Conservation (phyloP, 2,797 vertebrate genomes). For the Danio tinwini region DNA sequence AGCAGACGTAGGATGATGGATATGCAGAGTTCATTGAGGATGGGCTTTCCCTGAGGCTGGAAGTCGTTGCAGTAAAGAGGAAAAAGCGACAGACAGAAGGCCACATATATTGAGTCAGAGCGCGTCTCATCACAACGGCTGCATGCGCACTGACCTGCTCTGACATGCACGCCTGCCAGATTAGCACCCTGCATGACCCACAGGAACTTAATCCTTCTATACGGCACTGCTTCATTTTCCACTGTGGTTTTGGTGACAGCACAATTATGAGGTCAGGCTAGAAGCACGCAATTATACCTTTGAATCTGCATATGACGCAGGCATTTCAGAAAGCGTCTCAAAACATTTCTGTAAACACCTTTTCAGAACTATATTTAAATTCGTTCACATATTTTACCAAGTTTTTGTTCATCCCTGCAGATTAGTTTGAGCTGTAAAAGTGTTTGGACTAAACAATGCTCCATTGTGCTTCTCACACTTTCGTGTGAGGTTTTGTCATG, state of each 20-base stretch:
- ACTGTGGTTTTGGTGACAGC: slow-evolving; percentile 27
- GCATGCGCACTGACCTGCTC: slow-evolving; percentile 35
- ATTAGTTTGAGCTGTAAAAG: background rate
- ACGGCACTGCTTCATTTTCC: slow-evolving; percentile 34
- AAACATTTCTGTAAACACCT: slow-evolving; percentile 9
- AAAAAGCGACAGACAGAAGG: slow-evolving; percentile 29
- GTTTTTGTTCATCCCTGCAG: background rate
- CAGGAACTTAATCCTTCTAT: slow-evolving; percentile 32
- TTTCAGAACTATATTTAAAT: slow-evolving; percentile 29
- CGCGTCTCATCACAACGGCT: slow-evolving; percentile 3
- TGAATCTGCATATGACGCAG: slow-evolving; percentile 18
- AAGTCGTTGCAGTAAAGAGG: background rate
- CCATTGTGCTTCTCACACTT: background rate
- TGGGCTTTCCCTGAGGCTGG: slow-evolving; percentile 8
- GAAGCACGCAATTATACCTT: slow-evolving; percentile 44
- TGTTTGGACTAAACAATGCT: slow-evolving; percentile 9
- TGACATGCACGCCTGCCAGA: slow-evolving; percentile 27
- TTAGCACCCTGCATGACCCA: slow-evolving; percentile 36
- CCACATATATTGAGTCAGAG: slow-evolving; percentile 30
- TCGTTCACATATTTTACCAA: background rate
- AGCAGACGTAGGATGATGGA: slow-evolving; percentile 3
- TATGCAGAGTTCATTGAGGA: background rate
- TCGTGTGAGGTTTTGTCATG: background rate
- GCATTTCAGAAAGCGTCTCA: slow-evolving; percentile 12
- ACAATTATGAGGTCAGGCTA: slow-evolving; percentile 44